Evolutionary conservation across 2,797 vertebrate species (phyloP).

Genomic region (Acipenser transmontanus): DNA sequence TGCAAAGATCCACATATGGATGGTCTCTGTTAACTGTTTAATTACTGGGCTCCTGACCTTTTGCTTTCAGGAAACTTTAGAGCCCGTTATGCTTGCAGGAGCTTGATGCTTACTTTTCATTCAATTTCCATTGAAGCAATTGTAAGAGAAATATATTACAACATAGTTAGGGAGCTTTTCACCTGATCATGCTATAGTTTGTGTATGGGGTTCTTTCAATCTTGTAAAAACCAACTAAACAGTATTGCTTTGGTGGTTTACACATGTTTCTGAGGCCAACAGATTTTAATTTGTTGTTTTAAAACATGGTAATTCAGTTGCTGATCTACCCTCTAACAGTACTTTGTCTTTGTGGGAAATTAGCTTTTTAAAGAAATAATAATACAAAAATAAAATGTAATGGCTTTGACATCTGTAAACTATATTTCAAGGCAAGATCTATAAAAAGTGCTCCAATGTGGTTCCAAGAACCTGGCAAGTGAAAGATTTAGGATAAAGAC

Average conservation of each 20-base stretch:
- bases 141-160: too few species aligned
- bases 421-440: conserved; percentile 47
- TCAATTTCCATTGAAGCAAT: too few species aligned
- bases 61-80: too few species aligned
- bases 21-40: too few species aligned
- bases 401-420: conserved; percentile 39
- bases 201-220: too few species aligned
- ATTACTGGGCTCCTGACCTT: too few species aligned
- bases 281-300: neutral
- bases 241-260: neutral
- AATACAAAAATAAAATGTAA: conserved; percentile 5
- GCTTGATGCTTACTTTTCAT: too few species aligned
- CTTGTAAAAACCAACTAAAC: too few species aligned
- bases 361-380: conserved; percentile 27
- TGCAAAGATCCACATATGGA: too few species aligned
- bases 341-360: neutral
- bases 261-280: neutral
- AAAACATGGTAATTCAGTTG: neutral
- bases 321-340: neutral
- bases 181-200: too few species aligned
- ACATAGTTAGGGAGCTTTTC: too few species aligned
- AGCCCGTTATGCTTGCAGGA: too few species aligned
- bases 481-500: neutral
- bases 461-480: conserved; percentile 32
- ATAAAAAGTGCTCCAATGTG: conserved; percentile 35